These are phyloP conservation scores for Scrobipalpa atriplicella DNA, from an alignment of 2,888 invertebrate species.

Conservation along the genomic window DNA sequence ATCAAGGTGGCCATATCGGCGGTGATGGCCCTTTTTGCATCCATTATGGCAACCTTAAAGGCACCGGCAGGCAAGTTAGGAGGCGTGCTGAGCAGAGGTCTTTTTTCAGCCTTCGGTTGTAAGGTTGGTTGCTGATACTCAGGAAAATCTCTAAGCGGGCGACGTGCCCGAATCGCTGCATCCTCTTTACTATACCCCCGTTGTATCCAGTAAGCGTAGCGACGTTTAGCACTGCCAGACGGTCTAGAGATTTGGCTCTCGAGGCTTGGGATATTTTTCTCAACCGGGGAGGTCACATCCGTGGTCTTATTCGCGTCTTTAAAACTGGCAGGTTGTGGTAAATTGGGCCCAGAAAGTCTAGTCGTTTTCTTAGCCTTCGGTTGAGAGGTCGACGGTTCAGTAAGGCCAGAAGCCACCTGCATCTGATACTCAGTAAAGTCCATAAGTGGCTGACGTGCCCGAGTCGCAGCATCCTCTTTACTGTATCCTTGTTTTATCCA, in stretches of 20 bases:
- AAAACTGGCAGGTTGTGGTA: no score
- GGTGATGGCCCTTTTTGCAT: no score
- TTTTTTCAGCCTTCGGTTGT: neutral
- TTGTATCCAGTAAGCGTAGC: neutral
- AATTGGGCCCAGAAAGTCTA: no score
- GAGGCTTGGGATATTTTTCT: no score
- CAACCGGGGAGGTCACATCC: no score
- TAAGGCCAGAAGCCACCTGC: neutral
- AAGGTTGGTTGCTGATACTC: neutral
- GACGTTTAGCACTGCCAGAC: neutral
- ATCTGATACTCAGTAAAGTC: neutral
- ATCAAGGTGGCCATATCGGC: no score
- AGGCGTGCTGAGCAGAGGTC: no score
- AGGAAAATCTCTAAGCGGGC: neutral
- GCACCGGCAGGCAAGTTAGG: neutral
- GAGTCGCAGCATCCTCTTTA: neutral
- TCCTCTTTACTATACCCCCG: neutral
- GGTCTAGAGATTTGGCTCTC: no score
- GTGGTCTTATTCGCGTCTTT: no score
- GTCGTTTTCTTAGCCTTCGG: neutral
- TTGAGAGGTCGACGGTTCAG: neutral
- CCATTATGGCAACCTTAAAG: neutral
- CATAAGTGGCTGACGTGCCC: neutral
- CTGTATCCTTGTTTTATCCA: neutral
- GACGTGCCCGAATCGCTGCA: neutral